These are phyloP conservation scores for Abrostola tripartita DNA, from an alignment of 2,888 invertebrate species.

Conservation along the genomic window DNA sequence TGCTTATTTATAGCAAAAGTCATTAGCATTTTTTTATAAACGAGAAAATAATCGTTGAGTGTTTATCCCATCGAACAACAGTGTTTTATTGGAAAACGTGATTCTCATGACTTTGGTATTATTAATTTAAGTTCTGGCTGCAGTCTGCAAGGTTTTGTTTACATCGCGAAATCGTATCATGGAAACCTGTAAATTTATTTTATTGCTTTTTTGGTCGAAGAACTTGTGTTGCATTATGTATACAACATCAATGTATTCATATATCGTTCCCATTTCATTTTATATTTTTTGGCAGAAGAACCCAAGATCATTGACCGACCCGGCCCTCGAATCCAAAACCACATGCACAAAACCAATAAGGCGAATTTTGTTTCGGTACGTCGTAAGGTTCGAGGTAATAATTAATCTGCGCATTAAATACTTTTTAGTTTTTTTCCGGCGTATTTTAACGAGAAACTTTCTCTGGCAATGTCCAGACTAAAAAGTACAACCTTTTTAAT, in stretches of 20 bases:
- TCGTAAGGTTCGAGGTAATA: too few species aligned
- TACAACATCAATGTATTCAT: constrained; percentile 12
- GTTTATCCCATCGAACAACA: constrained; percentile 9
- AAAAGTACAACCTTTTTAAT: constrained; percentile 47
- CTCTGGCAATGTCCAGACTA: constrained; percentile 42
- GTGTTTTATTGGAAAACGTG: constrained; percentile 33
- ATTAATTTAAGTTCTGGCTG: constrained; percentile 38
- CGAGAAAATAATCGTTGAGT: constrained; percentile 2
- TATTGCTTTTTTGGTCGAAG: constrained; percentile 32
- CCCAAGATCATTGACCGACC: too few species aligned
- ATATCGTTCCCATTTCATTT: constrained; percentile 10
- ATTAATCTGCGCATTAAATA: constrained; percentile 2
- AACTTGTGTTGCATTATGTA: constrained; percentile 16
- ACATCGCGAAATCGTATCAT: constrained; percentile 22
- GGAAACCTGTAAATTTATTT: constrained; percentile 19
- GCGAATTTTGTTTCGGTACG: too few species aligned
- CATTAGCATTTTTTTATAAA: background rate
- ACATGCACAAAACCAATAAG: too few species aligned
- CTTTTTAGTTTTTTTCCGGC: constrained; percentile 27
- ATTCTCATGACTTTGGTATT: constrained; percentile 34
- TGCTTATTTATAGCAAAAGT: background rate
- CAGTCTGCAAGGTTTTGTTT: constrained; percentile 20
- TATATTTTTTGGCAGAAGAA: too few species aligned
- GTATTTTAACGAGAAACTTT: constrained; percentile 48
- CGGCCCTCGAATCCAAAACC: too few species aligned